Percentiles rank a stretch among this genome's conserved stretches.
phyloP scores from a whole-genome alignment of 2,888 invertebrate genomes.

The Eupithecia inturbata region DNA sequence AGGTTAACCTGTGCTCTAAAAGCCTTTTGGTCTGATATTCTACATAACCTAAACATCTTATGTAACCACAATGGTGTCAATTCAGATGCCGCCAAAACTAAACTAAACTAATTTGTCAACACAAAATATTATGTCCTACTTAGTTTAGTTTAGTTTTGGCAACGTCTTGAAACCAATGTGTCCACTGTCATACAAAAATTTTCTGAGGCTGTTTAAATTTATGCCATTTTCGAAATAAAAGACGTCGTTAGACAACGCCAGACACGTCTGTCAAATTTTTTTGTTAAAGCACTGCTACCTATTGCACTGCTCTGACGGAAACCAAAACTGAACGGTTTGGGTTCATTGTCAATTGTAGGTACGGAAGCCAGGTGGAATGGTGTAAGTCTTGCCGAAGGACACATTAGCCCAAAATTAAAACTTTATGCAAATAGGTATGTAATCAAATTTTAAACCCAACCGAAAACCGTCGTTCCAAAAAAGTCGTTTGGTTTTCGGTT shows the following conservation, averaged over 20 bases:
- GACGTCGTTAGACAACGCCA: background rate
- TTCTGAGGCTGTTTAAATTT: background rate
- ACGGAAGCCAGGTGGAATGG: too few relatives aligned
- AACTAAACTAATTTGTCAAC: too few relatives aligned
- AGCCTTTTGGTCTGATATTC: background rate
- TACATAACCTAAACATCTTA: background rate
- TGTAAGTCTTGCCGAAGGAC: background rate
- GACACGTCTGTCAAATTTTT: too few relatives aligned
- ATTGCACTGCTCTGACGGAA: background rate
- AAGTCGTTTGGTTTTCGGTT: too few relatives aligned
- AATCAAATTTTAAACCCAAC: background rate
- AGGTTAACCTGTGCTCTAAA: background rate
- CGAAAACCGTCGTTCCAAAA: too few relatives aligned
- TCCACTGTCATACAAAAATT: background rate
- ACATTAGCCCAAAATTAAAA: background rate
- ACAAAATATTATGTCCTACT: too few relatives aligned
- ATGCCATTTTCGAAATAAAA: background rate
- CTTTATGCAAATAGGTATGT: background rate
- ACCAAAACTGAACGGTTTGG: background rate
- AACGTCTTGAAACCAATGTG: too few relatives aligned
- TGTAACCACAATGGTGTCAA: too few relatives aligned
- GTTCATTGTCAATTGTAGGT: too few relatives aligned
- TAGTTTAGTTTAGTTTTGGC: too few relatives aligned
- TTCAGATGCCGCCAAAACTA: too few relatives aligned
- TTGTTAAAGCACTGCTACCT: too few relatives aligned